Evolutionary conservation across 2,888 invertebrate genomes (phyloP), one percentile per base, ranked within the genome.

Genomic region (Stenchaetothrips biformis): DNA sequence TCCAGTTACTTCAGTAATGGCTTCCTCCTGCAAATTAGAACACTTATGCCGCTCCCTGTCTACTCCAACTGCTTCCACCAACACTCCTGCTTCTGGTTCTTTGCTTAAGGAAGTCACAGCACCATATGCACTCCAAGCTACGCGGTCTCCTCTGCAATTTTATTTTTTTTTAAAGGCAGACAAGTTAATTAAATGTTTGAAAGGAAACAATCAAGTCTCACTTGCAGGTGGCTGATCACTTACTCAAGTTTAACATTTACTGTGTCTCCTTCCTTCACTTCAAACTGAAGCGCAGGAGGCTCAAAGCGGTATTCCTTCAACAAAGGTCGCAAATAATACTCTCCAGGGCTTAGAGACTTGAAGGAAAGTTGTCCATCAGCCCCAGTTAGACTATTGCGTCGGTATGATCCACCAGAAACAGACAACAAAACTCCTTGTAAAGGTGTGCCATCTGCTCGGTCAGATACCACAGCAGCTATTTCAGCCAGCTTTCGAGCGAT

Each of bases 291-390:
- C 48, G 96, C 95, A 62, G 92, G 90, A 0, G 98, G 98, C 81
- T 93, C 90, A 88, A 99, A 99, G 84, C 91, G 91, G 88, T 96
- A 99, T 88, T 99, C 99, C 88, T 99, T 98, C 93, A 98, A 94
- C 92, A 98, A 94, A 1, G 98, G 96, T 82, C 95, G 91, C 80
- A 99, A 89, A 88, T 95, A 99, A 88, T 99, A 99, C 86, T 96
- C 93, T 77, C 95, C 95, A 0, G 98, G 97, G 48, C 93, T 91
- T 77, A 98, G 89, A 8, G 94, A 93, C 78, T 91, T 89, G 88
- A 97, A 97, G 48, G 91, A 89, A 83, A 96, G 91, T 81, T 89
- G 89, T 0, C 96, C 97, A 83, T 90, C 89, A 21, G 90, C 89
- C 8, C 92, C 92, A 0, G 96, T 94, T 74, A 93, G 91, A 84